Conservation (phyloP, 2,797 vertebrate species). For the Ctenochaetus hawaiiensis region DNA sequence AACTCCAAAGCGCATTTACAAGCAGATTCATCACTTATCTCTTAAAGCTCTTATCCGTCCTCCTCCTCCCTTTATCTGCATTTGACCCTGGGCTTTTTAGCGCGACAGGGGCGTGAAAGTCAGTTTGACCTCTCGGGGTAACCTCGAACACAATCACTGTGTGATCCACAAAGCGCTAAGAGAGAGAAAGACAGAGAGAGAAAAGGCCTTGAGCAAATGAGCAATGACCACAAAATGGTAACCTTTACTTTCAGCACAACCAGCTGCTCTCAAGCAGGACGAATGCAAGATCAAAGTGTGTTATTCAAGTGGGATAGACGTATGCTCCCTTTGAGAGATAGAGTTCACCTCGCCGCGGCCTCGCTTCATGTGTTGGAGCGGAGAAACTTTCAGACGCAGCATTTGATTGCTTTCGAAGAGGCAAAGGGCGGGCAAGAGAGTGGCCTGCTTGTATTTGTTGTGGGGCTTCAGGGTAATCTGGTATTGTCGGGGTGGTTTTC, state of each 20-base stretch:
- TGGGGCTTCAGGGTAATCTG: conserved; percentile 60
- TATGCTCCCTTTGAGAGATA: background rate
- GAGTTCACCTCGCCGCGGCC: conserved; percentile 8
- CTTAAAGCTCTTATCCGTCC: conserved; percentile 64
- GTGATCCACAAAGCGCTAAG: conserved; percentile 53
- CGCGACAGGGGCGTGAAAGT: conserved; percentile 61
- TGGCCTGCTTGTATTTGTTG: conserved; percentile 41
- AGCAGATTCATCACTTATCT: conserved; percentile 72
- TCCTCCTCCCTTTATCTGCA: conserved; percentile 68
- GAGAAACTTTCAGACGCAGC: conserved; percentile 20
- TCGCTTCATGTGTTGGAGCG: background rate
- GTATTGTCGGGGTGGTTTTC: conserved; percentile 60
- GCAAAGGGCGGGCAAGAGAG: conserved; percentile 51
- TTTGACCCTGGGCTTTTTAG: conserved; percentile 73
- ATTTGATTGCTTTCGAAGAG: conserved; percentile 37
- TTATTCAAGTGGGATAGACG: background rate
- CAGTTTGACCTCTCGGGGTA: conserved; percentile 73
- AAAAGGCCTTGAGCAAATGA: conserved; percentile 57
- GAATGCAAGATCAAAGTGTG: conserved; percentile 49
- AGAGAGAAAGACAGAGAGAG: conserved; percentile 27
- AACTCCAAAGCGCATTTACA: conserved; percentile 58
- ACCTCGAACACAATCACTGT: conserved; percentile 72
- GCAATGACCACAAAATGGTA: conserved; percentile 52
- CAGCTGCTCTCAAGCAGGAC: conserved; percentile 25
- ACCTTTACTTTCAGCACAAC: conserved; percentile 61